Evolutionary conservation across 2,113 vertebrate genomes (phyloP).

Genomic region (Elanus axillaris): DNA sequence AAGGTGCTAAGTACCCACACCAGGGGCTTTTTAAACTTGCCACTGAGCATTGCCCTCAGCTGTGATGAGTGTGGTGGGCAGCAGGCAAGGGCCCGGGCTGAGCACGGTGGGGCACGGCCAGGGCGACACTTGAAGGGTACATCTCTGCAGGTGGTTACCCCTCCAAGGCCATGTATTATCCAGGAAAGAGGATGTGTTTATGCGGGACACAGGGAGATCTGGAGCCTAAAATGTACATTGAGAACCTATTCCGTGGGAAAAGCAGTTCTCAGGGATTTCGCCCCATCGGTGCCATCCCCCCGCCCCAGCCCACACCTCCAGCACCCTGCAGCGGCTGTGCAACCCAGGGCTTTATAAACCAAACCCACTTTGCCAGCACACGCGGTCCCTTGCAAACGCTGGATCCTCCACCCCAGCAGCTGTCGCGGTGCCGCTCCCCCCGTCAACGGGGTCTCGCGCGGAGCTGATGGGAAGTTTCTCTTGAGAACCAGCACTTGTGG

Average conservation of each 20-base stretch:
- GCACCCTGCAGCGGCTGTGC: neutral
- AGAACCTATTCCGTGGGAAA: rapidly evolving
- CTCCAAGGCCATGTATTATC: rapidly evolving
- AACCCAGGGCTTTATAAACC: neutral
- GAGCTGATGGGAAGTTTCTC: neutral
- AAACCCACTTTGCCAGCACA: neutral
- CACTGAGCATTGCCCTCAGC: neutral
- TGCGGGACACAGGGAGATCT: neutral
- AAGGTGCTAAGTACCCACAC: rapidly evolving
- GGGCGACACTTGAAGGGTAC: rapidly evolving
- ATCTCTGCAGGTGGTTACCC: neutral
- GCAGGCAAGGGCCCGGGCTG: neutral
- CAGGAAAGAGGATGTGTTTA: no score
- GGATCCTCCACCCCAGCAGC: neutral
- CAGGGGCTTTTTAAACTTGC: neutral
- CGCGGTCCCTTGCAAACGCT: neutral
- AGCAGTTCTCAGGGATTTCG: rapidly evolving
- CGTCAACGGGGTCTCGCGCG: rapidly evolving
- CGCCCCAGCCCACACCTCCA: neutral
- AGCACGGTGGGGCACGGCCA: rapidly evolving
- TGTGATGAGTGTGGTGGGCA: neutral
- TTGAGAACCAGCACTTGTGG: neutral
- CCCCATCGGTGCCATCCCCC: neutral
- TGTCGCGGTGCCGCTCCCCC: neutral
- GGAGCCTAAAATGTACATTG: neutral